Evolutionary conservation across 2,113 vertebrate species (phyloP).

Genomic region (Menidia beryllina): DNA sequence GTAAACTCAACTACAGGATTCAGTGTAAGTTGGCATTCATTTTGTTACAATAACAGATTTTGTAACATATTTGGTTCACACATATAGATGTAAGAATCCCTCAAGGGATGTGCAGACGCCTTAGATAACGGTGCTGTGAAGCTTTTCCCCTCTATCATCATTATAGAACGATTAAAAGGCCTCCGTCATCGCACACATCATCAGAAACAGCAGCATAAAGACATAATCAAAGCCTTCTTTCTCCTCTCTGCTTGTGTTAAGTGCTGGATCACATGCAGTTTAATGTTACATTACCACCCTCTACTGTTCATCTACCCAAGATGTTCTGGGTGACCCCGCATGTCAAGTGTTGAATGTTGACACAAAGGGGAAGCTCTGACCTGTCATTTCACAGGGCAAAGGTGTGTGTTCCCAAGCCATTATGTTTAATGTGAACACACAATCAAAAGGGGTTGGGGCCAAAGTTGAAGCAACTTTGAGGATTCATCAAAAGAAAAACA

Average conservation of each 20-base stretch:
- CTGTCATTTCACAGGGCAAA: conserved; percentile 25
- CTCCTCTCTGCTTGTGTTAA: conserved; percentile 14
- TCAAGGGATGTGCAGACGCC: not conserved
- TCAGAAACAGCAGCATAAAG: conserved; percentile 3
- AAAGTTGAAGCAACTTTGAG: conserved; percentile 5
- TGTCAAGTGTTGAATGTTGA: conserved; percentile 46
- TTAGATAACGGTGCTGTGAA: not conserved
- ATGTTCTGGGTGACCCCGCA: conserved; percentile 52
- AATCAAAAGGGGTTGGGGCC: conserved; percentile 20
- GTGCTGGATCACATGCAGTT: conserved; percentile 19
- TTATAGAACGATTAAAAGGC: not conserved
- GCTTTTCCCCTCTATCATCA: not conserved
- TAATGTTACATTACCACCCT: conserved; percentile 70
- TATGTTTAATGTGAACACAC: conserved; percentile 30
- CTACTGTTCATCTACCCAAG: conserved; percentile 64
- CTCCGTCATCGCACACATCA: not conserved
- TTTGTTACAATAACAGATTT: conserved; percentile 1
- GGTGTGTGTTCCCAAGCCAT: conserved; percentile 15
- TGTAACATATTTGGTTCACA: not conserved
- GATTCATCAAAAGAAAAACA: not conserved
- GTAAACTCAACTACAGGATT: not conserved
- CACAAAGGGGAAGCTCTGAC: not conserved
- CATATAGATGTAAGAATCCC: not conserved
- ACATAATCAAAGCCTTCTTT: not conserved
- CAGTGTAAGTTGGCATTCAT: not conserved